These are phyloP conservation scores for Peromyscus nudipes DNA, from an alignment of 2,797 vertebrate genomes.

Conservation along the genomic window DNA sequence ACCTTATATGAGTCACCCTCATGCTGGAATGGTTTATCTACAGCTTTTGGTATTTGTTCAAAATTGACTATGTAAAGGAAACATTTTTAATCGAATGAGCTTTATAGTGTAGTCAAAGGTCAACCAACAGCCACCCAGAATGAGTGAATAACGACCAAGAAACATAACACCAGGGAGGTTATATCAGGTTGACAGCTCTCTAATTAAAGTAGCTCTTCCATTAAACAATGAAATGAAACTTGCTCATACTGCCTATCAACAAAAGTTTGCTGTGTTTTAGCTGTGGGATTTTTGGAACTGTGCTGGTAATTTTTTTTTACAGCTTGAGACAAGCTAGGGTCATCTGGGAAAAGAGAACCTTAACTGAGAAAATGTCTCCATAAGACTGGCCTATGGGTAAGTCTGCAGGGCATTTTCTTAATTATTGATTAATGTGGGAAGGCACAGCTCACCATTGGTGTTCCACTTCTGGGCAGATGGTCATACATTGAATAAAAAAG, in stretches of 20 bases:
- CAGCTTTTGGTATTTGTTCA: not conserved
- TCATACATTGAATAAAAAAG: not conserved
- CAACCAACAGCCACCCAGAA: not conserved
- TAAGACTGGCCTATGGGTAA: not conserved
- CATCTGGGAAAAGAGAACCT: not conserved
- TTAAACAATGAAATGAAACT: constrained; percentile 25
- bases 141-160: not conserved
- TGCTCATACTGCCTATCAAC: not conserved
- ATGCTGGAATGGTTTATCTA: not conserved
- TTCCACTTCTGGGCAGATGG: not conserved
- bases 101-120: not conserved
- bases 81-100: not conserved
- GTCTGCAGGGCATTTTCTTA: not conserved
- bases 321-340: not conserved
- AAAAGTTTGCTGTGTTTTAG: constrained; percentile 22
- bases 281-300: not conserved
- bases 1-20: not conserved
- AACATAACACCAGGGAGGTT: not conserved
- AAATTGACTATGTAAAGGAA: not conserved
- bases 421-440: not conserved
- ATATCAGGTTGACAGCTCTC: not conserved
- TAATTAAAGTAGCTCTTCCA: constrained; percentile 1
- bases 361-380: not conserved
- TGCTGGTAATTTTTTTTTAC: not conserved
- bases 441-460: not conserved